Conservation (phyloP, 2,113 vertebrate genomes). For the Pardalotus punctatus region DNA sequence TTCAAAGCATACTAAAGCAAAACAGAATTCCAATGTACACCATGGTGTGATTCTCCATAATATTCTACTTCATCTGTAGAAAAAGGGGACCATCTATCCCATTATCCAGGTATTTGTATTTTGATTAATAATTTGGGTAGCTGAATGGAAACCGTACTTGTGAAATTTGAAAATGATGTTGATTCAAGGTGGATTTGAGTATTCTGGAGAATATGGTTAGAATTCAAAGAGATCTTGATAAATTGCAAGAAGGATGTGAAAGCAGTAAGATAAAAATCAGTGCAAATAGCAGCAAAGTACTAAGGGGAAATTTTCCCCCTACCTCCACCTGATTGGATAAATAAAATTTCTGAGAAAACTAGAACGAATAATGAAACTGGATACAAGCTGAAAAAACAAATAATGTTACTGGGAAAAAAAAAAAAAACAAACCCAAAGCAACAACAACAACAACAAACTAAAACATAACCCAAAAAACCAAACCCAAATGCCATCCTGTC, state of each 20-base stretch:
- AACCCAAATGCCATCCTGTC: not conserved
- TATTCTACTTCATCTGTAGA: not conserved
- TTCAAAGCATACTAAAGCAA: not conserved
- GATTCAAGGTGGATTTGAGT: not conserved
- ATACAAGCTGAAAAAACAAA: not conserved
- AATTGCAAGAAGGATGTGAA: not conserved
- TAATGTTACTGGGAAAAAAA: not conserved
- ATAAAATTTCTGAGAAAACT: not conserved
- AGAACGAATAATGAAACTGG: not conserved
- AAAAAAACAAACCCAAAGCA: not conserved
- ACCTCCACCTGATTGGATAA: not conserved
- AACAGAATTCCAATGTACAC: not conserved
- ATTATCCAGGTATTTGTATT: not conserved
- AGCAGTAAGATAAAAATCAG: not conserved
- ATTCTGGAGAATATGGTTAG: not conserved
- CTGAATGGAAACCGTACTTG: not conserved
- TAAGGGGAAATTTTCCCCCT: not conserved
- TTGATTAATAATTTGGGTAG: not conserved
- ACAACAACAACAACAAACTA: not conserved
- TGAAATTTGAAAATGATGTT: not conserved
- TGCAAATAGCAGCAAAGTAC: not conserved
- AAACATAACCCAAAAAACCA: not conserved
- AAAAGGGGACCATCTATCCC: not conserved
- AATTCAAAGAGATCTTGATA: not conserved
- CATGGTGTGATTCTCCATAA: not conserved